Conservation (phyloP, 2,797 vertebrate genomes). For the Semaprochilodus insignis region DNA sequence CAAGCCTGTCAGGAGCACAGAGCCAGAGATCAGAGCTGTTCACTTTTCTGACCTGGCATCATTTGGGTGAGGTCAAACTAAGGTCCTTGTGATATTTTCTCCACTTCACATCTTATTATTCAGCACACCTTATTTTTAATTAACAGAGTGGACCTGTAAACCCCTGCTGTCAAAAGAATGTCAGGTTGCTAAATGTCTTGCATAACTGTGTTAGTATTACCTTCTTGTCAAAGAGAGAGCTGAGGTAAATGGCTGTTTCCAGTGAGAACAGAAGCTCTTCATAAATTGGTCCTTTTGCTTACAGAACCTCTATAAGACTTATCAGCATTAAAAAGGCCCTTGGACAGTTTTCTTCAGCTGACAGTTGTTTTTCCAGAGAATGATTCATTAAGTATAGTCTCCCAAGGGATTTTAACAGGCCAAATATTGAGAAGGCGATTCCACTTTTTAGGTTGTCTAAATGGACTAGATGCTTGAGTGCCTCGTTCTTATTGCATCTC, state of each 20-base stretch:
- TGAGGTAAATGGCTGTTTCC: neutral
- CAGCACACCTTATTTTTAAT: neutral
- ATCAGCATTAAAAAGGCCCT: neutral
- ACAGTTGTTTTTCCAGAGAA: slow-evolving; percentile 35
- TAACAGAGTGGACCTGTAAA: neutral
- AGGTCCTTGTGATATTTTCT: slow-evolving; percentile 16
- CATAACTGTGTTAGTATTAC: neutral
- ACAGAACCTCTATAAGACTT: slow-evolving; percentile 31
- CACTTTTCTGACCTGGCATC: neutral
- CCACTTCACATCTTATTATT: neutral
- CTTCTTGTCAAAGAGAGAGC: neutral
- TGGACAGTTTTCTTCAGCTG: slow-evolving; percentile 5
- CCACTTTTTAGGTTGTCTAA: neutral
- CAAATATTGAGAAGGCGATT: neutral
- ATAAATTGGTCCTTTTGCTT: neutral
- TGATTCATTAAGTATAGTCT: slow-evolving; percentile 45
- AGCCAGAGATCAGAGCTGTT: neutral
- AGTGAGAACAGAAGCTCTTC: neutral
- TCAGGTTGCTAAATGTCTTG: neutral
- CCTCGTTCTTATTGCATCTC: neutral
- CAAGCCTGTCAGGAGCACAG: neutral
- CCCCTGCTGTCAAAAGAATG: neutral
- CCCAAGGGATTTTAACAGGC: slow-evolving; percentile 36
- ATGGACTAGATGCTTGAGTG: neutral
- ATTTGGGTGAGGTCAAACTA: slow-evolving; percentile 6